These are phyloP conservation scores for Glaucidium brasilianum DNA, from an alignment of 2,113 vertebrate species.

Conservation along the genomic window DNA sequence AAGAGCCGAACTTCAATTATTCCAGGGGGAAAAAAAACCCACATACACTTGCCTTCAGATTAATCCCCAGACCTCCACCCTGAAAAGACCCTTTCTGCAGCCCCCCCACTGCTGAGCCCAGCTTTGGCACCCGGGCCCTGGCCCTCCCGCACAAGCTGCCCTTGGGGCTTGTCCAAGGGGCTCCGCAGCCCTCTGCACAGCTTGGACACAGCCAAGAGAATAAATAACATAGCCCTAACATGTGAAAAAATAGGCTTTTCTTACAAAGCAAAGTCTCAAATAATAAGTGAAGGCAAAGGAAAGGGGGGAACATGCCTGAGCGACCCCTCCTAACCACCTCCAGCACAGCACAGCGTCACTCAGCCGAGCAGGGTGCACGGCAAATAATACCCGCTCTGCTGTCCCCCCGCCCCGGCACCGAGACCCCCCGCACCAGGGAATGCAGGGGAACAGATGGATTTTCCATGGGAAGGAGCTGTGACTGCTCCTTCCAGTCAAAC, in stretches of 20 bases:
- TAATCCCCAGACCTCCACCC: neutral
- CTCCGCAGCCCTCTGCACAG: neutral
- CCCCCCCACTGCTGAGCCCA: neutral
- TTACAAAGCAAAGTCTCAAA: neutral
- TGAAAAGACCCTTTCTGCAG: conserved; percentile 29
- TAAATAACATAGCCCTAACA: neutral
- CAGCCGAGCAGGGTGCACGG: neutral
- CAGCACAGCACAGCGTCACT: neutral
- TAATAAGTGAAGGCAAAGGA: neutral
- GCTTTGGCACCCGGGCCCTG: neutral
- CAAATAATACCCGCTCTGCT: neutral
- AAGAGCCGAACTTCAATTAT: conserved; percentile 51
- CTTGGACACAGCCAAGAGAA: neutral
- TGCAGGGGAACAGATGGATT: conserved; percentile 60
- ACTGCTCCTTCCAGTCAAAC: conserved; percentile 36
- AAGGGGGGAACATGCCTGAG: neutral
- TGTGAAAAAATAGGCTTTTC: neutral
- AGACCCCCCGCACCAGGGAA: conserved; percentile 28
- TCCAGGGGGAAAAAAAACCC: neutral
- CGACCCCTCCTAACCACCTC: neutral
- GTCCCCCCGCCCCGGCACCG: neutral
- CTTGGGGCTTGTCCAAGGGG: neutral
- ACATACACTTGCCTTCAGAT: neutral
- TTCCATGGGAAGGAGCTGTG: conserved; percentile 53
- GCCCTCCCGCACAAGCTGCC: neutral